phyloP scores from a whole-genome alignment of 1,140 invertebrate genomes.

The Drosophila saltans region DNA sequence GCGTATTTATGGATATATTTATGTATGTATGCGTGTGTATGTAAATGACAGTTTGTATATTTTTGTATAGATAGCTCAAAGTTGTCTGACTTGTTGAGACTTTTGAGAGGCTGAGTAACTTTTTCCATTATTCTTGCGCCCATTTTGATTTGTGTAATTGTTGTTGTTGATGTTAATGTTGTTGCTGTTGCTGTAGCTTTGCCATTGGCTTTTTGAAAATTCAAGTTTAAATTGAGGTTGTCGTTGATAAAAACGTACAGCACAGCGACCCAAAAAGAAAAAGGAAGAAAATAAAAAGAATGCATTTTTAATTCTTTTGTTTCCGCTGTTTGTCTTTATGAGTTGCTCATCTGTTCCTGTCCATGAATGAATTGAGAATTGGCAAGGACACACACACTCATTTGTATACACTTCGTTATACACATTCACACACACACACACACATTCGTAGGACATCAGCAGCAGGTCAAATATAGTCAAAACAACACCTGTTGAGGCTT shows the following conservation, averaged over 20 bases:
- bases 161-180: slow-evolving; percentile 35
- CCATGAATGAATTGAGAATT: slow-evolving; percentile 50
- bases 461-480: slow-evolving; percentile 55
- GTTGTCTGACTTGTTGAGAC: slow-evolving; percentile 76
- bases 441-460: slow-evolving; percentile 1
- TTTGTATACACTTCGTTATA: neutral
- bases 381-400: slow-evolving; percentile 29
- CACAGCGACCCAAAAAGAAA: neutral
- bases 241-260: slow-evolving; percentile 34
- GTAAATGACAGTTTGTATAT: slow-evolving; percentile 29
- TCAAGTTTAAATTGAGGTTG: slow-evolving; percentile 64
- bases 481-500: slow-evolving; percentile 72
- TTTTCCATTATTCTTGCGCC: slow-evolving; percentile 78
- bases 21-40: slow-evolving; percentile 16
- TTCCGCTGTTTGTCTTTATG: neutral
- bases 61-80: slow-evolving; percentile 65
- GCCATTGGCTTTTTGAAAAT: slow-evolving; percentile 71
- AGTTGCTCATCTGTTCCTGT: slow-evolving; percentile 5
- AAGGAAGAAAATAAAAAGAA: neutral
- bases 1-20: slow-evolving; percentile 9
- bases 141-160: slow-evolving; percentile 74
- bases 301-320: slow-evolving; percentile 36
- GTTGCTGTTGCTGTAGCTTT: slow-evolving; percentile 58
- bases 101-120: slow-evolving; percentile 45
- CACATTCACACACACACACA: neutral